Evolutionary conservation across 2,797 vertebrate species (phyloP), one percentile per base, ranked within the genome.

Genomic region (Myiotriccus ornatus): DNA sequence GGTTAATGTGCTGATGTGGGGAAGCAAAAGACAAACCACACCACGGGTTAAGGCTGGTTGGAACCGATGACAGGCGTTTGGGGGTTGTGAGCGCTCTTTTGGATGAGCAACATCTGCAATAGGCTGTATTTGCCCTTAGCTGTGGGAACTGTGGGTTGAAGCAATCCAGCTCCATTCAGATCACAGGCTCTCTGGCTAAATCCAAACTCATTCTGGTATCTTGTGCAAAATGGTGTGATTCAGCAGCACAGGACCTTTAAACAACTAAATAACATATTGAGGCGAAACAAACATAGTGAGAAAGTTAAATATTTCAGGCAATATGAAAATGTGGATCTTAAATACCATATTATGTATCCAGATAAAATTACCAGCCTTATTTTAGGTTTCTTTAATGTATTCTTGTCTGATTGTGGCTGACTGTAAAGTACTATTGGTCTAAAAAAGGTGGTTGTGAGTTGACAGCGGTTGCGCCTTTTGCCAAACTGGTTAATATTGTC

Each of bases 361-460:
- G 63, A 89, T 89, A 84, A 87, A 96, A 87, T 69, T 74, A 81
- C 17, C 19, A 83, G 50, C 41, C 69, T 67, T 75, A 74, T 39
- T 90, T 82, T 88, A 75, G 60, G 80, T 63, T 91, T 96, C 60
- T 89, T 77, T 89, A 89, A 75, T 80, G 69, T 76, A 70, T 65
- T 94, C 86, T 94, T 95, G 86, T 79, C 82, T 88, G 91, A 6
- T 84, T 95, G 64, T 92, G 90, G 82, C 60, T 96, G 55, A 70
- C 34, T 67, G 4, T 95, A 77, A 92, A 94, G 67, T 92, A 75
- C 46, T 43, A 0, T 43, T 89, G 86, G 67, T 89, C 44, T 94
- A 28, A 90, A 92, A 62, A 62, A 82, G 74, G 82, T 53, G 81
- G 87, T 87, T 84, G 19, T 84, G 91, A 53, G 63, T 88, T 89